Percentiles rank a stretch among this genome's conserved stretches.
Evolutionary conservation across 2,888 invertebrate genomes (phyloP).

Genomic region (Spialia ferax): DNA sequence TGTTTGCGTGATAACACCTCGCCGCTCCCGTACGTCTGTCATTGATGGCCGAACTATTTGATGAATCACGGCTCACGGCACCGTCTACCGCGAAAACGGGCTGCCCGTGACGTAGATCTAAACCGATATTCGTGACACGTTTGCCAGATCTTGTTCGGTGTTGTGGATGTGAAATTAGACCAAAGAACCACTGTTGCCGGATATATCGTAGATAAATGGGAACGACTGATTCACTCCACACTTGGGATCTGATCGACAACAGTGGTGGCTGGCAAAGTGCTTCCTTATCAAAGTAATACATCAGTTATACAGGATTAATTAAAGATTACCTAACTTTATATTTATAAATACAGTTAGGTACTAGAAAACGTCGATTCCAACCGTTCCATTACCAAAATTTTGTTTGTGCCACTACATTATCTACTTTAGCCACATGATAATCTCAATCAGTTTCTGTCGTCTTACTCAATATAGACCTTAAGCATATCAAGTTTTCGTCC

Average conservation of each 20-base stretch:
- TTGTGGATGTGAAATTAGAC: constrained; percentile 24
- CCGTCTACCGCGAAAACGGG: constrained; percentile 45
- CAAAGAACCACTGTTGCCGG: constrained; percentile 16
- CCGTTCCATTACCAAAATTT: neutral
- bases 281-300: too few species aligned
- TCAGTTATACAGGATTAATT: too few species aligned
- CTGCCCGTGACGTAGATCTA: constrained; percentile 23
- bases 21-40: constrained; percentile 42
- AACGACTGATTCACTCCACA: neutral
- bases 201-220: constrained; percentile 11
- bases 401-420: neutral
- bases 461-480: neutral
- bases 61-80: constrained; percentile 47
- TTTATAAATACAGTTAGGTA: too few species aligned
- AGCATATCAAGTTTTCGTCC: constrained; percentile 14
- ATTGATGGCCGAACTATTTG: constrained; percentile 46
- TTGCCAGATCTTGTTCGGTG: constrained; percentile 12
- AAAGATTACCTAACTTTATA: too few species aligned
- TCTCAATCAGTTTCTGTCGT: neutral
- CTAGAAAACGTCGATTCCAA: too few species aligned
- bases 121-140: constrained; percentile 8
- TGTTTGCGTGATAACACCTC: constrained; percentile 42
- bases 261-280: too few species aligned
- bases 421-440: neutral
- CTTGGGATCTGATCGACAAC: neutral